phyloP scores from a whole-genome alignment of 2,797 vertebrate species.

The Linurgus olivaceus region DNA sequence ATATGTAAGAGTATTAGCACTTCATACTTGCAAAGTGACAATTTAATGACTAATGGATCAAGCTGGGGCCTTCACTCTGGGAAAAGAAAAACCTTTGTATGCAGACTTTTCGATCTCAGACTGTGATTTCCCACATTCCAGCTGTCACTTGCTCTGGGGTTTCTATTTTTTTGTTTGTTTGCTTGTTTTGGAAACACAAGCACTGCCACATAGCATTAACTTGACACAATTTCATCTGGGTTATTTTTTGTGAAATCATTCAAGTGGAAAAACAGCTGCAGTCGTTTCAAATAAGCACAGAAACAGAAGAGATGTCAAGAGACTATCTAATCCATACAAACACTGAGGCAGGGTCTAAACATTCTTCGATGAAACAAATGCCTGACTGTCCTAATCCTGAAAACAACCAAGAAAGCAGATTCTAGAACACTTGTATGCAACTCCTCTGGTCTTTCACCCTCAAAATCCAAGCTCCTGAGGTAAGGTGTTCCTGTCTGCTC shows the following conservation, averaged over 20 bases:
- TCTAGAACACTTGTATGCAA: neutral
- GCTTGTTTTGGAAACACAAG: constrained; percentile 59
- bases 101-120: neutral
- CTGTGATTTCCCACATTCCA: constrained; percentile 6
- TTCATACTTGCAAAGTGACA: neutral
- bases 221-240: constrained; percentile 52
- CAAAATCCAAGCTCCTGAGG: neutral
- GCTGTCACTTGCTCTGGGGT: neutral
- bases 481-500: constrained; percentile 2
- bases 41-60: neutral
- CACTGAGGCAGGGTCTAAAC: neutral
- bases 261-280: constrained; percentile 57
- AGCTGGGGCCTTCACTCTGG: neutral
- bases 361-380: neutral
- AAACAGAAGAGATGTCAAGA: constrained; percentile 49
- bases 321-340: constrained; percentile 31
- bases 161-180: constrained; percentile 31
- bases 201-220: constrained; percentile 33
- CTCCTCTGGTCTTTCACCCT: neutral
- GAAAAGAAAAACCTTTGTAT: neutral
- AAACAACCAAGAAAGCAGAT: neutral
- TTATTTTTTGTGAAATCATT: constrained; percentile 33
- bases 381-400: neutral
- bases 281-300: neutral
- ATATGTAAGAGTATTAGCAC: neutral